These are phyloP conservation scores for Microctonus brassicae DNA, from an alignment of 2,888 invertebrate genomes.

Conservation along the genomic window DNA sequence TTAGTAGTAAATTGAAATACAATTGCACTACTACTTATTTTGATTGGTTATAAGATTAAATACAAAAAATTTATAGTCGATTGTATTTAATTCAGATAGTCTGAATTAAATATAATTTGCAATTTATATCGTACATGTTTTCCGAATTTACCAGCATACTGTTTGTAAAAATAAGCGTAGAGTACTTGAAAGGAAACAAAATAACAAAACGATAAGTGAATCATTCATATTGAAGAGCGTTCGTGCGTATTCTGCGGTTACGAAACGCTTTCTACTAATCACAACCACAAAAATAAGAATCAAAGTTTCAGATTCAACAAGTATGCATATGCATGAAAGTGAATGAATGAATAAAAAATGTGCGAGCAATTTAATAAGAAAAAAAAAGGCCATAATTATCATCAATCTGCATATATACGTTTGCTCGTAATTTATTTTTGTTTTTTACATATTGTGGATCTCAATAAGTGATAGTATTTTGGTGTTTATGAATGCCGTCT, in stretches of 20 bases:
- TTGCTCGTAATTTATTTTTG: conserved; percentile 24
- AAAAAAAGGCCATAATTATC: conserved; percentile 52
- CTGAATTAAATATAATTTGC: not conserved
- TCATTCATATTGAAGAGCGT: not conserved
- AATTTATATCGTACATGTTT: not conserved
- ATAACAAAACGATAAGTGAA: not conserved
- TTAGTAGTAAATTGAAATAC: not conserved
- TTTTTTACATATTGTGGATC: conserved; percentile 7
- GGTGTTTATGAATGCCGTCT: not conserved
- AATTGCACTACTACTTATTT: not conserved
- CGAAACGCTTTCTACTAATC: conserved; percentile 25
- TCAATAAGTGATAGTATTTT: not conserved
- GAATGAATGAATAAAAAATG: conserved; percentile 12
- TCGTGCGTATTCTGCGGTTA: not conserved
- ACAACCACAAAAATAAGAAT: conserved; percentile 23
- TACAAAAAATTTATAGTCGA: not conserved
- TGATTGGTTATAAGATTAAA: not conserved
- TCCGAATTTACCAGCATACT: not conserved
- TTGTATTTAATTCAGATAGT: not conserved
- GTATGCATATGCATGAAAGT: conserved; percentile 15
- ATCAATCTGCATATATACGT: conserved; percentile 33
- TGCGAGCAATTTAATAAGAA: conserved; percentile 16
- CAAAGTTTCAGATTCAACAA: conserved; percentile 25
- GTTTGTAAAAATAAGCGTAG: not conserved
- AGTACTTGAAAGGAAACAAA: not conserved